phyloP scores from a whole-genome alignment of 2,797 vertebrate genomes.

The Buphagus erythrorhynchus region DNA sequence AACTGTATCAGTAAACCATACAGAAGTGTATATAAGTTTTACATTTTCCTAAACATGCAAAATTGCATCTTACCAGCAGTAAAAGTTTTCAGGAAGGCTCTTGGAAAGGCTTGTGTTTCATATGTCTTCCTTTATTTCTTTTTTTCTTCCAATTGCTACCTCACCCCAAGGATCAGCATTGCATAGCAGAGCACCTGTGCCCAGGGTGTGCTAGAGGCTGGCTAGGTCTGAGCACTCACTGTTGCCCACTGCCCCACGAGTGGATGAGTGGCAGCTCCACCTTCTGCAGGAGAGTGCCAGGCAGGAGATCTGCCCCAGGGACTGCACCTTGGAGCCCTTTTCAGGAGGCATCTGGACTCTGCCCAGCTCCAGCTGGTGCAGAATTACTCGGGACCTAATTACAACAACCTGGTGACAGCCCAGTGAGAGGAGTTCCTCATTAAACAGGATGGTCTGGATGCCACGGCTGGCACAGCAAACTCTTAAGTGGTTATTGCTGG shows the following conservation, averaged over 20 bases:
- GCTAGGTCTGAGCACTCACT: fast-evolving
- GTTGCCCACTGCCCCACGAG: fast-evolving
- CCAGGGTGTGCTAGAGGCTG: not conserved
- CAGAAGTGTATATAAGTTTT: not conserved
- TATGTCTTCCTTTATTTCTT: not conserved
- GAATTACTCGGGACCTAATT: not conserved
- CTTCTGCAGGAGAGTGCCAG: not conserved
- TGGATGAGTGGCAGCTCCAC: not conserved
- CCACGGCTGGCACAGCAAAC: not conserved
- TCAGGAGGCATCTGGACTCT: not conserved
- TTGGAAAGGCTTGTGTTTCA: not conserved
- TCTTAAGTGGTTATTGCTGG: slow-evolving; percentile 17
- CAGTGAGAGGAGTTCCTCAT: slow-evolving; percentile 2
- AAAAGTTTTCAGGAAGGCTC: not conserved
- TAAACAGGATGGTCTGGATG: slow-evolving; percentile 25
- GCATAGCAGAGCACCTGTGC: not conserved
- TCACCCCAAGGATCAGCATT: fast-evolving
- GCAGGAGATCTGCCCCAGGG: not conserved
- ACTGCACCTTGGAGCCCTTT: not conserved
- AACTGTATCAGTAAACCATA: not conserved
- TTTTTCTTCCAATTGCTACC: not conserved
- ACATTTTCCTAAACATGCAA: not conserved
- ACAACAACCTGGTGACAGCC: slow-evolving; percentile 45
- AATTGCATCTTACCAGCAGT: not conserved
- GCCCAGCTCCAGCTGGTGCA: not conserved